A percentile compares a stretch with the other conserved stretches of the same genome.
These are phyloP conservation scores for Drosophila mojavensis DNA, from an alignment of 1,140 invertebrate species.

Conservation along the genomic window DNA sequence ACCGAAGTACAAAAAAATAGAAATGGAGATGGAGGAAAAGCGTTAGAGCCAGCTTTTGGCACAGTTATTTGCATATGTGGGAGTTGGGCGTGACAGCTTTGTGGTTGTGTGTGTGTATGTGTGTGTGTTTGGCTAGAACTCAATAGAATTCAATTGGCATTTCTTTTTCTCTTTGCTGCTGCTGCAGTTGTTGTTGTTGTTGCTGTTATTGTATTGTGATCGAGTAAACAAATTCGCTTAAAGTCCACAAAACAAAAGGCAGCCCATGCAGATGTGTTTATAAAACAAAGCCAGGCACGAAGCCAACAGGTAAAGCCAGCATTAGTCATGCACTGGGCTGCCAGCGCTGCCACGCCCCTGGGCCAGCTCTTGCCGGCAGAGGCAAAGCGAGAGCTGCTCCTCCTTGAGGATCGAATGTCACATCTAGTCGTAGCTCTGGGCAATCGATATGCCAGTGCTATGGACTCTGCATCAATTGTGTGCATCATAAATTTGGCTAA, in stretches of 20 bases:
- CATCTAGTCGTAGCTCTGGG: no score
- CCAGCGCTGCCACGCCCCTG: not conserved
- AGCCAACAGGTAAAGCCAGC: conserved; percentile 49
- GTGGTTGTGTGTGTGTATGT: not conserved
- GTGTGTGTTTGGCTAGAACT: conserved; percentile 46
- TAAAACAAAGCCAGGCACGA: conserved; percentile 19
- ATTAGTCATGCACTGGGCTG: conserved; percentile 46
- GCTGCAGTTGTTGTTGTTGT: conserved; percentile 3
- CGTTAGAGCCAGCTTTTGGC: conserved; percentile 41
- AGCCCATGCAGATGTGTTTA: conserved; percentile 32
- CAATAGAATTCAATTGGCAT: conserved; percentile 73
- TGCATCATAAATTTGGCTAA: conserved; percentile 5
- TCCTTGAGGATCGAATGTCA: no score
- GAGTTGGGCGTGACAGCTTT: conserved; percentile 39
- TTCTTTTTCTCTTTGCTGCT: conserved; percentile 38
- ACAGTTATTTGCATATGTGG: conserved; percentile 72
- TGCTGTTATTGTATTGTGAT: conserved; percentile 47
- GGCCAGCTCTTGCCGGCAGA: no score
- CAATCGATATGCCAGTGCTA: not conserved
- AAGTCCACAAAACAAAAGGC: conserved; percentile 69
- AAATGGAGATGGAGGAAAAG: not conserved
- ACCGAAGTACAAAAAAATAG: not conserved
- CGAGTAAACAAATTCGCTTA: conserved; percentile 74
- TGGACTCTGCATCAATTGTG: not conserved
- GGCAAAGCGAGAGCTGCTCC: no score